Conservation (phyloP, 2,888 invertebrate genomes). For the Protonemura montana region DNA sequence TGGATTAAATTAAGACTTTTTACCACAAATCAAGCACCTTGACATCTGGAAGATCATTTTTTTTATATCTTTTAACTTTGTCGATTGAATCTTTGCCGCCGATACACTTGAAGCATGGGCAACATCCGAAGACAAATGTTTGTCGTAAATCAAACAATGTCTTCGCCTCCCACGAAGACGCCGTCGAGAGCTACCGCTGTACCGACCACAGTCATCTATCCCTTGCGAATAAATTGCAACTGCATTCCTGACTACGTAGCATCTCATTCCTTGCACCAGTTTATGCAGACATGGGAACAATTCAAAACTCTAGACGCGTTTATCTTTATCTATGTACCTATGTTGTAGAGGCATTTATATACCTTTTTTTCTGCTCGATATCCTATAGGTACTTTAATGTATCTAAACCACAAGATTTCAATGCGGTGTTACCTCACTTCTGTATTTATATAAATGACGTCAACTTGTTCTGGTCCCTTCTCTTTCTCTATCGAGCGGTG, state of each 20-base stretch:
- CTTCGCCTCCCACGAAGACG: not conserved
- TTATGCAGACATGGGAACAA: not conserved
- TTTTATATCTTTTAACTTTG: not conserved
- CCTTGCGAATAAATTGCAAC: not conserved
- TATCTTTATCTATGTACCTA: not conserved
- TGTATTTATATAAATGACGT: constrained; percentile 45
- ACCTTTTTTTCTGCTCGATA: not conserved
- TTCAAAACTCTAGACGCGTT: not conserved
- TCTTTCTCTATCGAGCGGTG: not conserved
- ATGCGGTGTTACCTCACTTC: constrained; percentile 42
- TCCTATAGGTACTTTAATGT: not conserved
- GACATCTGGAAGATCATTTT: not conserved
- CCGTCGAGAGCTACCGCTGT: too few relatives aligned
- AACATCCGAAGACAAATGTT: not conserved
- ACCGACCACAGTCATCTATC: not conserved
- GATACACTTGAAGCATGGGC: not conserved
- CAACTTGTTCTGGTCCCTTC: not conserved
- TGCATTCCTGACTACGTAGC: not conserved
- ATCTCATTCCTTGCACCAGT: not conserved
- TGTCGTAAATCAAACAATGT: not conserved
- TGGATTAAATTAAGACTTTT: not conserved
- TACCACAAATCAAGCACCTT: not conserved
- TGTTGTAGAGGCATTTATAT: not conserved
- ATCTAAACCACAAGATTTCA: not conserved
- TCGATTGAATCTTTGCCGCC: not conserved